Evolutionary conservation across 1,140 invertebrate species (phyloP), one percentile per base, ranked within the genome.

Genomic region (Heliothis subflexa): DNA sequence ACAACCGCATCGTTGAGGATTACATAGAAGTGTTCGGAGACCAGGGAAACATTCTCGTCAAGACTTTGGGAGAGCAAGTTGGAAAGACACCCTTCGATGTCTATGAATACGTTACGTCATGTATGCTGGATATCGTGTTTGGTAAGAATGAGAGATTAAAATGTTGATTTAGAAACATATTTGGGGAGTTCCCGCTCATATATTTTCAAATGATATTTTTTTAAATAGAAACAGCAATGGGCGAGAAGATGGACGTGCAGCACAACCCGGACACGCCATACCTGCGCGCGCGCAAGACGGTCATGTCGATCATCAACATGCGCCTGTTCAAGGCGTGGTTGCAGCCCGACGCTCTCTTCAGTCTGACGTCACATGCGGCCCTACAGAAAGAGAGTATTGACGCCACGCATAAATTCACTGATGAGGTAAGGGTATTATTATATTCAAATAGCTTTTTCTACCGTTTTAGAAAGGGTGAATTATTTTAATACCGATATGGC

Each of bases 61-160:
- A 95, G 13, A 94, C 95, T 78, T 88, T 98, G 71, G 88, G 82
- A 83, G 92, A 91, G 66, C 88, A 91, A 85, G 76, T 91, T 25
- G 86, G 89, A 13, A 88, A 89, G 62, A 78, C 76, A 80, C 84
- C 95, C 59, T 95, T 96, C 79, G 95, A 97, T 82, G 94, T 97
- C 40, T 96, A 96, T 84, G 95, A 96, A 28, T 95, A 95, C 49
- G 91, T 97, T 11, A 96, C 97, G 0, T 94, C 95, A 1, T 97
- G 96, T 88, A 96, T 97, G 77, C 88, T 98, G 55, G 97, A 98
- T 85, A 97, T 97, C 74, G 97, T 98, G 64, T 97, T 96, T 90
- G 97, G 96, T 96, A 88, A 94, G 93, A 83, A 57, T 54, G 28
- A n/a, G 21, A 9, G 33, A 9, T 40, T 40, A 40, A 33, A n/a